phyloP scores from a whole-genome alignment of 2,113 vertebrate genomes.

The Nesogale talazaci region DNA sequence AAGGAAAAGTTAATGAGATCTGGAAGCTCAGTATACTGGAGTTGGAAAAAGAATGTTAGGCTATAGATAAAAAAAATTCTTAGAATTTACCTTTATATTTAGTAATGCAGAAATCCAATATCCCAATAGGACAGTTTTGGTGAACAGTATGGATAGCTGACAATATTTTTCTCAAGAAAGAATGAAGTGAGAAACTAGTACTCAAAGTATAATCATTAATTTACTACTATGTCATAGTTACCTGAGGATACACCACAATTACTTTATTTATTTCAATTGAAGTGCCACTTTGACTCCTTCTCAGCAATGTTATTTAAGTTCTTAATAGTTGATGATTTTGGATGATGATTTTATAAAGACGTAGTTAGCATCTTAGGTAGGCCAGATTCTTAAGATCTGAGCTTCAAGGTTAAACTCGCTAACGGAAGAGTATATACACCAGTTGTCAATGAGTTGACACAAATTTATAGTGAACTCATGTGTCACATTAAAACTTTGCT shows the following conservation, averaged over 20 bases:
- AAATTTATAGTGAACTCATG: background rate
- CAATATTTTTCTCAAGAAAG: background rate
- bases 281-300: background rate
- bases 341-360: background rate
- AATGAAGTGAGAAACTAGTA: background rate
- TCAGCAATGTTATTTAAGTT: slow-evolving; percentile 4
- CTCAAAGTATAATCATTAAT: background rate
- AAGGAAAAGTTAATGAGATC: no score
- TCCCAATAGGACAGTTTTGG: background rate
- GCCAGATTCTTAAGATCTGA: background rate
- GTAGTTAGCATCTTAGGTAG: background rate
- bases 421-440: background rate
- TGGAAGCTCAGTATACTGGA: no score
- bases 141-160: background rate
- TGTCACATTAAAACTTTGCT: background rate
- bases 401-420: background rate
- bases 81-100: background rate
- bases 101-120: background rate
- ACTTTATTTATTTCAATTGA: slow-evolving; percentile 4
- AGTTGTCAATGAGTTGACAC: background rate
- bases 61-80: background rate
- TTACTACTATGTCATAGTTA: background rate
- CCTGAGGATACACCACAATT: background rate
- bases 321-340: no score
- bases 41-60: background rate